Evolutionary conservation across 2,113 vertebrate genomes (phyloP).

Genomic region (Psilopogon haemacephalus): DNA sequence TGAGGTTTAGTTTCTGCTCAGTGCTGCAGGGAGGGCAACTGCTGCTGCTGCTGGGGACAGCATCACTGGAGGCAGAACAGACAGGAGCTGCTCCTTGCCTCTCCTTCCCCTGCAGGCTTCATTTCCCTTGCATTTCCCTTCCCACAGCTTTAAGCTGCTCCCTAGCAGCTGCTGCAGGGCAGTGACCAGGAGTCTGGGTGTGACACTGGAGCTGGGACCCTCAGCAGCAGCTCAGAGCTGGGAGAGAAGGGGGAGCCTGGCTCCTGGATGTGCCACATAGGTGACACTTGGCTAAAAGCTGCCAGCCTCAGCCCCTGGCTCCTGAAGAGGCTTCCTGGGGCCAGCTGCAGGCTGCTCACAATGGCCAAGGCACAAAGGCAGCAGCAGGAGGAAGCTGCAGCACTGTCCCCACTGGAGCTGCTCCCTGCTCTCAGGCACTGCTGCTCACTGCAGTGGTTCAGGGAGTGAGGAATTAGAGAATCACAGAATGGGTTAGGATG

Average conservation of each 20-base stretch:
- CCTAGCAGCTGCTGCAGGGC: not conserved
- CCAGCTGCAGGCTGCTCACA: not conserved
- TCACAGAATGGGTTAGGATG: too few relatives aligned
- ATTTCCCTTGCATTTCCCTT: too few relatives aligned
- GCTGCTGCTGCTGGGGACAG: constrained; percentile 15
- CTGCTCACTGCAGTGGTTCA: not conserved
- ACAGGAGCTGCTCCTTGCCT: too few relatives aligned
- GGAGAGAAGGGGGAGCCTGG: not conserved
- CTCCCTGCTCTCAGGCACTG: not conserved
- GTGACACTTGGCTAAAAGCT: not conserved
- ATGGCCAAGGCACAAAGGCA: not conserved
- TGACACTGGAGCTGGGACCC: not conserved
- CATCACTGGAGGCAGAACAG: too few relatives aligned
- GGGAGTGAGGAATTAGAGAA: not conserved
- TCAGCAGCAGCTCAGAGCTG: not conserved
- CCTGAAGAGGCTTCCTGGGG: not conserved
- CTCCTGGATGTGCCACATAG: not conserved
- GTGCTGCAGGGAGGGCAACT: not conserved
- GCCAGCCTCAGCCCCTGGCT: not conserved
- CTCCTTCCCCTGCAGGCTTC: too few relatives aligned
- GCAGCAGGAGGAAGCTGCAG: not conserved
- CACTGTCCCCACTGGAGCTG: not conserved
- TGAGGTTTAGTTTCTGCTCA: not conserved
- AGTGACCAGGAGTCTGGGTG: not conserved
- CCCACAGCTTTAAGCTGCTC: too few relatives aligned